Evolutionary conservation across 2,888 invertebrate genomes (phyloP), one percentile per base, ranked within the genome.

Genomic region (Tetranychus piercei): DNA sequence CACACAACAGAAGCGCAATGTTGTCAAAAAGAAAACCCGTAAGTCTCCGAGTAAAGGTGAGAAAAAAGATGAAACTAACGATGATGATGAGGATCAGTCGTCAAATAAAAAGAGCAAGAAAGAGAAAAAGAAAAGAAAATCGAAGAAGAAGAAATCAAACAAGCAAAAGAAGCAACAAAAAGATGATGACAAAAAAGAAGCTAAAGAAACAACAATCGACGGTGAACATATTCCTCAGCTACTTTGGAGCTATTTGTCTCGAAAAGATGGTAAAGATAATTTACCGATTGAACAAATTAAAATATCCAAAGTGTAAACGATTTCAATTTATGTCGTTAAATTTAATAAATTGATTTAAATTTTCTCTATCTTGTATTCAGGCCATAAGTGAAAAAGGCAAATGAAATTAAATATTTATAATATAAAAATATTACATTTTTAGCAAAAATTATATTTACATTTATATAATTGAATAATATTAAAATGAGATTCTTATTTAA

Each of bases 1-100:
- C 8, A 71, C 66, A 1, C 74, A 76, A 9, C 72, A 76, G 22
- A 74, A 76, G 20, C 76, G 74, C 11, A 15, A 55, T 55, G 11
- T 55, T 0, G 11, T 55, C 3, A 34, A 5, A 5, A 34, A 34
- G 4, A 34, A 34, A 34, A 34, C 5, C 5, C 34, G 34, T 4
- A 34, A 34, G 34, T 34, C 34, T 55, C 55, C 11, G 6, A 15
- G 7, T 7, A 55, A 55, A 7, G 9, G 55, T 15, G 9, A 15
- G 55, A 55, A 55, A 7, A 55, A 55, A 55, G 55, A 55, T 55
- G 55, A 55, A 15, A 9, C 9, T 6, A 15, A 15, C 3, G 55
- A 55, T 2, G 55, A 55, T 55, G 9, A 15, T 55, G 55, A 9
- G 9, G 55, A 15, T 6, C 55, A 55, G 7, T 7, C 15, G 15